These are phyloP conservation scores for Cataglyphis livida DNA, from an alignment of 2,888 invertebrate genomes.

Conservation along the genomic window DNA sequence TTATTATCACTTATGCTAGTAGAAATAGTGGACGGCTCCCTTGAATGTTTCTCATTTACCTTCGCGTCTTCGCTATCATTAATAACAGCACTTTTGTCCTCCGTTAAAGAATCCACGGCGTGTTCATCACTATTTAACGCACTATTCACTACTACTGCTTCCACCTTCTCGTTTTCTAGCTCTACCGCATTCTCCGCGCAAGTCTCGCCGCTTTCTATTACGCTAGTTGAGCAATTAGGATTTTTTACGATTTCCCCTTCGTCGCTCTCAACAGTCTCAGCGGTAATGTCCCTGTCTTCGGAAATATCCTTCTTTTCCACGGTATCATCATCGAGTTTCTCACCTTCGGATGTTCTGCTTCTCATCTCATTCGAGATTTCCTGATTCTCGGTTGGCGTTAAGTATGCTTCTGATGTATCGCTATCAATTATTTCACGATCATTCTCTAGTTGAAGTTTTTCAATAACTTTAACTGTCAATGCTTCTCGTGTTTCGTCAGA, in stretches of 20 bases:
- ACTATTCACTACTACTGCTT: slow-evolving; percentile 74
- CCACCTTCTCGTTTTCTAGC: slow-evolving; percentile 70
- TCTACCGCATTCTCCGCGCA: slow-evolving; percentile 69
- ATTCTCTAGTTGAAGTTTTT: slow-evolving; percentile 73
- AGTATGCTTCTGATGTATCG: slow-evolving; percentile 90
- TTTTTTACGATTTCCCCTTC: slow-evolving; percentile 79
- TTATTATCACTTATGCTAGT: slow-evolving; percentile 84
- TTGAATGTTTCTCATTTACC: slow-evolving; percentile 80
- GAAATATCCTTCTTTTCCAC: slow-evolving; percentile 71
- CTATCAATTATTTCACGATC: slow-evolving; percentile 89
- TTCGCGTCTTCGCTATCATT: slow-evolving; percentile 81
- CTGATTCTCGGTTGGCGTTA: slow-evolving; percentile 88
- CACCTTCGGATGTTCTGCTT: slow-evolving; percentile 68
- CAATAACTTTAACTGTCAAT: slow-evolving; percentile 66
- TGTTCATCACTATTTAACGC: slow-evolving; percentile 81
- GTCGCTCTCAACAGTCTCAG: slow-evolving; percentile 73
- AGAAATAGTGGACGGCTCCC: slow-evolving; percentile 85
- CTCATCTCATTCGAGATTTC: slow-evolving; percentile 72
- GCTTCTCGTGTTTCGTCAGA: slow-evolving; percentile 58
- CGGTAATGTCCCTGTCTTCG: slow-evolving; percentile 64
- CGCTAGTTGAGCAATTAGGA: slow-evolving; percentile 84
- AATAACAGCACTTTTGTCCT: slow-evolving; percentile 82
- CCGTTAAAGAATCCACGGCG: slow-evolving; percentile 72
- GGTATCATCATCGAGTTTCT: slow-evolving; percentile 73
- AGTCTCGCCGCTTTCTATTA: slow-evolving; percentile 77